A percentile compares a stretch with the other conserved stretches of the same genome.
Conservation (phyloP, 2,113 vertebrate species). For the Beaufortia kweichowensis region DNA sequence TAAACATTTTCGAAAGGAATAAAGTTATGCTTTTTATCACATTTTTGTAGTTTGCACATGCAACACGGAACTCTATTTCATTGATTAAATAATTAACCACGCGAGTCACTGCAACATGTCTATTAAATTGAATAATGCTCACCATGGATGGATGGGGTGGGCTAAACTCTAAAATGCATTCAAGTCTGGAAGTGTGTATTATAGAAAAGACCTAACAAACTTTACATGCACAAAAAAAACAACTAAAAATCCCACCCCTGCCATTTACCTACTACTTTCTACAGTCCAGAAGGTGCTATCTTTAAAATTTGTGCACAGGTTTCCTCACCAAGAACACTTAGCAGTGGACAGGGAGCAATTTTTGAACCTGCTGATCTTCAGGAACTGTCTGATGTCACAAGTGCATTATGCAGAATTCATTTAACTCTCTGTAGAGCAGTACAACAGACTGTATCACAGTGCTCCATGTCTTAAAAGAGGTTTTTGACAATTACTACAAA, state of each 20-base stretch:
- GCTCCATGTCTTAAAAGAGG: not conserved
- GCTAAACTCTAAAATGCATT: not conserved
- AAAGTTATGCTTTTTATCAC: slow-evolving; percentile 13
- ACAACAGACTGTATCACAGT: slow-evolving; percentile 7
- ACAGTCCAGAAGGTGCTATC: not conserved
- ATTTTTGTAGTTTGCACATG: slow-evolving; percentile 20
- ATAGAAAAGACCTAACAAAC: too few relatives aligned
- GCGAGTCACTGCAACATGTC: not conserved
- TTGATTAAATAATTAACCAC: slow-evolving; percentile 18
- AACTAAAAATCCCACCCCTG: too few relatives aligned
- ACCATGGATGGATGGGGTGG: not conserved
- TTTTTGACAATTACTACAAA: not conserved
- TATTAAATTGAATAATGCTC: slow-evolving; percentile 4
- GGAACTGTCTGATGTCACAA: slow-evolving; percentile 22
- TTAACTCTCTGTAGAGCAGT: slow-evolving; percentile 18
- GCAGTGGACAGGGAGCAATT: slow-evolving; percentile 22
- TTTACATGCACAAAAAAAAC: too few relatives aligned
- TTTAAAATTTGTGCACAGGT: not conserved
- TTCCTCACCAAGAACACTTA: slow-evolving; percentile 2
- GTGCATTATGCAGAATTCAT: slow-evolving; percentile 4
- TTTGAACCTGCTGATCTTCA: slow-evolving; percentile 30
- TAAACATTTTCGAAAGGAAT: slow-evolving; percentile 60
- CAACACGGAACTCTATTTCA: slow-evolving; percentile 7
- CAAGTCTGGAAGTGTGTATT: too few relatives aligned
- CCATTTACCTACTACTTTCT: not conserved